A percentile compares a stretch with the other conserved stretches of the same genome.
Evolutionary conservation across 1,140 invertebrate species (phyloP).

Genomic region (Drosophila baimaii): DNA sequence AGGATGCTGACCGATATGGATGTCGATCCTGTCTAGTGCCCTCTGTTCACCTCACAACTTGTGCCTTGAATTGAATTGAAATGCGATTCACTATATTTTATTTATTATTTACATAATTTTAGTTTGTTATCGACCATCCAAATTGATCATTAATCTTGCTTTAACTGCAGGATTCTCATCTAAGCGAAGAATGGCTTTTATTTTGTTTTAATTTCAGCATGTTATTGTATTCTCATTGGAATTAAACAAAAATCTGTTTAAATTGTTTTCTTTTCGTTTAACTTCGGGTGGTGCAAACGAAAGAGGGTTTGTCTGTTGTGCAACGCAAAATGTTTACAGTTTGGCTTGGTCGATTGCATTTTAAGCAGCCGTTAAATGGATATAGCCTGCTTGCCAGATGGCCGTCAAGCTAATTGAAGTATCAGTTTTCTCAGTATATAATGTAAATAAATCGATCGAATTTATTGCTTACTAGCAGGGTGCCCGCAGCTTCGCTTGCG

Average conservation of each 20-base stretch:
- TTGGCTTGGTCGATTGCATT: background rate
- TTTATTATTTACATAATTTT: conserved; percentile 9
- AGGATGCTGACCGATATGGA: conserved; percentile 54
- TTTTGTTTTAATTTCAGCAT: conserved; percentile 11
- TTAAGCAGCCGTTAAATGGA: conserved; percentile 1
- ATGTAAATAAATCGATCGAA: background rate
- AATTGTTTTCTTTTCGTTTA: conserved; percentile 6
- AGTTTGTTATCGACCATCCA: conserved; percentile 8
- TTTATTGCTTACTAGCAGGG: background rate
- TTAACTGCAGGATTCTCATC: background rate
- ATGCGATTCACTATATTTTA: background rate
- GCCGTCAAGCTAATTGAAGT: background rate
- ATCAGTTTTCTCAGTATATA: background rate
- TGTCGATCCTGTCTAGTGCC: conserved; percentile 1
- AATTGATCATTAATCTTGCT: conserved; percentile 1
- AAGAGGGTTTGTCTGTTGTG: conserved; percentile 4
- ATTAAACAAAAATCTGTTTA: conserved; percentile 7
- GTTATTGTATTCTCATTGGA: background rate
- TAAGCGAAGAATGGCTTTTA: background rate
- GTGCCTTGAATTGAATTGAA: background rate
- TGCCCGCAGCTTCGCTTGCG: too few relatives aligned
- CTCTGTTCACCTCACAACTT: background rate
- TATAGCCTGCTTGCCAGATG: conserved; percentile 11
- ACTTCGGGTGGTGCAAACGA: background rate
- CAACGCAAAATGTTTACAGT: background rate